Conservation (phyloP, 1,140 invertebrate species). For the Leptopilina boulardi region DNA sequence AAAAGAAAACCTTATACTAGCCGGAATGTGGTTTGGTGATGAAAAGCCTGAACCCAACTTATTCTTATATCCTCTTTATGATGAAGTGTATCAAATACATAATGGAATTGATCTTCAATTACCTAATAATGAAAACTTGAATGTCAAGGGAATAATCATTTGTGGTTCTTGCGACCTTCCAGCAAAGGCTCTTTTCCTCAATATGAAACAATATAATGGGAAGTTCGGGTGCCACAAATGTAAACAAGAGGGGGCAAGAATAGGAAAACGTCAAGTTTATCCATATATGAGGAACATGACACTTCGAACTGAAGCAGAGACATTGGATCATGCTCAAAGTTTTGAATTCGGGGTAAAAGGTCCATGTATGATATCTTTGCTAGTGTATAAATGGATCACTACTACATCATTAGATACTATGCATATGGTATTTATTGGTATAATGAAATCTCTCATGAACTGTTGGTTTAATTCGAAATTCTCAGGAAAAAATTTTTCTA, state of each 20-base stretch:
- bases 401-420: not conserved
- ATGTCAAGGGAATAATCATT: too few species aligned
- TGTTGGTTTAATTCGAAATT: conserved; percentile 36
- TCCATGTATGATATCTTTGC: not conserved
- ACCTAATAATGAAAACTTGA: not conserved
- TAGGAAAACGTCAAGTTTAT: too few species aligned
- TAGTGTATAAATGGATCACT: not conserved
- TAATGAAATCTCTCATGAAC: not conserved
- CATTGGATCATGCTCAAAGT: not conserved
- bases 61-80: conserved; percentile 34
- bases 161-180: too few species aligned
- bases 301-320: not conserved
- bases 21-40: conserved; percentile 51
- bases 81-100: conserved; percentile 40
- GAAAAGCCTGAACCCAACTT: conserved; percentile 44
- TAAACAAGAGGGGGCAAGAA: too few species aligned
- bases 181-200: too few species aligned
- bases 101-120: conserved; percentile 39
- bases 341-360: not conserved
- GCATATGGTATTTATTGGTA: too few species aligned
- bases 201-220: too few species aligned
- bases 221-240: too few species aligned
- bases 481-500: conserved; percentile 23
- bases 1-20: conserved; percentile 52
- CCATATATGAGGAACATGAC: too few species aligned